phyloP scores from a whole-genome alignment of 1,140 invertebrate species.

The Metaphire vulgaris region DNA sequence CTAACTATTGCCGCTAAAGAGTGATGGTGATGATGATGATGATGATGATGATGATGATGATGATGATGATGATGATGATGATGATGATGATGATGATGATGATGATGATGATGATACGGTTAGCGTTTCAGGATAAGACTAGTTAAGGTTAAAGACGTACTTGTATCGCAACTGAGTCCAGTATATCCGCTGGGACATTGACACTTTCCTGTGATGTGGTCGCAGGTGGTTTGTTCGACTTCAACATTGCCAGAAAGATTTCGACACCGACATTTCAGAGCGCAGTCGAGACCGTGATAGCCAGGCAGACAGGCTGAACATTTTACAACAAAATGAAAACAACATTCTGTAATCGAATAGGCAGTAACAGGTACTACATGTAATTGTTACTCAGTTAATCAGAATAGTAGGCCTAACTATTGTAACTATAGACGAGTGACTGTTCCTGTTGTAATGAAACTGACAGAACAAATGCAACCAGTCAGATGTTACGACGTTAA shows the following conservation, averaged over 20 bases:
- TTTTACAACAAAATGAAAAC: too few species aligned
- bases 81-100: slow-evolving; percentile 26
- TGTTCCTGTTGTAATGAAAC: too few species aligned
- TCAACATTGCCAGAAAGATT: slow-evolving; percentile 42
- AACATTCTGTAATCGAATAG: too few species aligned
- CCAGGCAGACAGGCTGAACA: slow-evolving; percentile 50
- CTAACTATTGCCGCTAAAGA: not conserved
- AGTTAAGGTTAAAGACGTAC: too few species aligned
- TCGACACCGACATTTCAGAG: slow-evolving; percentile 44
- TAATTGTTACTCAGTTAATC: too few species aligned
- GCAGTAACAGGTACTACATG: too few species aligned
- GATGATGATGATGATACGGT: slow-evolving; percentile 10
- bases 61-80: slow-evolving; percentile 17
- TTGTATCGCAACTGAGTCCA: slow-evolving; percentile 35
- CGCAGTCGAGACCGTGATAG: slow-evolving; percentile 48
- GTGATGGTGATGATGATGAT: slow-evolving; percentile 11
- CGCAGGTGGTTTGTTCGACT: too few species aligned
- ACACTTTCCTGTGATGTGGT: slow-evolving; percentile 75
- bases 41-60: slow-evolving; percentile 23
- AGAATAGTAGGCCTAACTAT: too few species aligned
- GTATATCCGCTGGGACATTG: slow-evolving; percentile 74
- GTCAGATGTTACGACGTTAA: too few species aligned
- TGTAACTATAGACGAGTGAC: too few species aligned
- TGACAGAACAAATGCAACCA: too few species aligned
- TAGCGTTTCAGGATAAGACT: too few species aligned